Conservation (phyloP, 2,797 vertebrate genomes). For the Enteromius treurensis region DNA sequence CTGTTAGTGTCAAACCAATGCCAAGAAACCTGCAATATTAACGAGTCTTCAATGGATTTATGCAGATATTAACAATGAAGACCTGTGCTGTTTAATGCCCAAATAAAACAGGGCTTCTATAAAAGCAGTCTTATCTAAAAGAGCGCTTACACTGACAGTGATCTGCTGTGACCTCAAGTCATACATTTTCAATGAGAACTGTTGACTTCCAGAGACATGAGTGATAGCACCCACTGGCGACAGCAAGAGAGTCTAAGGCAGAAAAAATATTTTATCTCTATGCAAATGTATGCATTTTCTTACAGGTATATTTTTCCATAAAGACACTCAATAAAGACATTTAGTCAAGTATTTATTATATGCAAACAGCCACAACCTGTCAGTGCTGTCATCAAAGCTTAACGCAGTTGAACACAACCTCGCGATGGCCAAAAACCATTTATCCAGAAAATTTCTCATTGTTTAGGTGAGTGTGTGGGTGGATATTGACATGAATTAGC, state of each 20-base stretch:
- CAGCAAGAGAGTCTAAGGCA: not conserved
- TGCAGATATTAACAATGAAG: conserved; percentile 3
- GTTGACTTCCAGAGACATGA: not conserved
- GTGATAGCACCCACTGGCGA: not conserved
- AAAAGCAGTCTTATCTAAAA: not conserved
- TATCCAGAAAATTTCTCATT: not conserved
- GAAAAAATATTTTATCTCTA: not conserved
- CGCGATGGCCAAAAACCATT: not conserved
- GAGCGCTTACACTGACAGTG: not conserved
- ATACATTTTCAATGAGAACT: conserved; percentile 14
- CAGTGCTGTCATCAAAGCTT: not conserved
- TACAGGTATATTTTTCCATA: not conserved
- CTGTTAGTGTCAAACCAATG: conserved; percentile 11
- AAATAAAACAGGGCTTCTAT: conserved; percentile 9
- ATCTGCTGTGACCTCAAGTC: not conserved
- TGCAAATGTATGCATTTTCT: not conserved
- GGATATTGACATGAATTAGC: conserved; percentile 7
- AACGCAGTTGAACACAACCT: not conserved
- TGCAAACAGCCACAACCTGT: not conserved
- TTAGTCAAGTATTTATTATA: not conserved
- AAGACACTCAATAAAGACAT: not conserved
- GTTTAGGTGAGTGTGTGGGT: not conserved
- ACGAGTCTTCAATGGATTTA: not conserved
- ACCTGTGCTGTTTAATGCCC: not conserved
- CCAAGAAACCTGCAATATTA: conserved; percentile 10